Evolutionary conservation across 37 sponge, comb jelly and placozoan species (phyloP), one percentile per base, ranked within the genome.

Genomic region (Crambe crambe): DNA sequence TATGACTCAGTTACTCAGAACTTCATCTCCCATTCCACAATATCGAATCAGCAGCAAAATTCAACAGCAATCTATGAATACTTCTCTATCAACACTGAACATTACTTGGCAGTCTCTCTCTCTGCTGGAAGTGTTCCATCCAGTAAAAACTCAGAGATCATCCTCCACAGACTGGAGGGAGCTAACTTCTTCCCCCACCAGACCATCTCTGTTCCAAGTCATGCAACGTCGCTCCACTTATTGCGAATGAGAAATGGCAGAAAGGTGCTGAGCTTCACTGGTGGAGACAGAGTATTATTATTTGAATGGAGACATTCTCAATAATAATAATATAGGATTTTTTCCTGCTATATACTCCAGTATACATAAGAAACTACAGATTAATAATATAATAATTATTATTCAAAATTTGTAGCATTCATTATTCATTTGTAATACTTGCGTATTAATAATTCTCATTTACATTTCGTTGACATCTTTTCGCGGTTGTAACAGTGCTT

Each of bases 101-200:
- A 74, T 34, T 74, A 42, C 75, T 56, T 56, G 34, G 75, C 58
- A 26, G 58, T 58, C 35, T 32, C 57, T 31, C 26, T 21, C 1
- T 27, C 18, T 9, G 22, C 23, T 32, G 37, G 2, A 56, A 56
- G 22, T 6, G 20, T n/a, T 74, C 6, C n/a, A 0, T 27, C 18
- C 2, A 37, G 23, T 34, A 21, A 1, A 54, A 35, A 3, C 6
- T 8, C 32, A 56, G 26, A 9, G 0, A 20, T 74, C 1, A 36
- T 43, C 57, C 12, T 74, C 12, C 29, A 74, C 58, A 74, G 39
- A 37, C 57, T 74, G 75, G 47, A 56, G 1, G 75, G 75, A 2
- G 42, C 35, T 29, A n/a, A 56, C n/a, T 36, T 74, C 29, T 4
- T 74, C 8, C 57, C 26, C 18, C 43, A 58, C 12, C 75, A 74